Conservation (phyloP, 2,113 vertebrate species). For the Nematolebias whitei region DNA sequence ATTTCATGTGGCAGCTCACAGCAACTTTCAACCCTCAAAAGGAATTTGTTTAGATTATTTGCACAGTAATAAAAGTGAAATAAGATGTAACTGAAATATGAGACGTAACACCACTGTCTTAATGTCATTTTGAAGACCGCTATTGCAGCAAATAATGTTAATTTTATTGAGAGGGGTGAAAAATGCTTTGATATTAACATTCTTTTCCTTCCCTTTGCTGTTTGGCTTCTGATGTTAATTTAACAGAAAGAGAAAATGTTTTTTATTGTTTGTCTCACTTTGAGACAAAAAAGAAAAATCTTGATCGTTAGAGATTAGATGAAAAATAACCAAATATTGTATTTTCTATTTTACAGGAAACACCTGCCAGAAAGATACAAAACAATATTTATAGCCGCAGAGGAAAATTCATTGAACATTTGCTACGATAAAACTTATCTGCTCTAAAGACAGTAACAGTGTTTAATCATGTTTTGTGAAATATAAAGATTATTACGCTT, state of each 20-base stretch:
- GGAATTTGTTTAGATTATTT: background rate
- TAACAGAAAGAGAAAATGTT: background rate
- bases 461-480: slow-evolving; percentile 18
- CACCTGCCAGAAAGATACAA: background rate
- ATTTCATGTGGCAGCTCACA: background rate
- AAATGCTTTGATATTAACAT: slow-evolving; percentile 34
- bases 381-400: background rate
- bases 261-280: slow-evolving; percentile 23
- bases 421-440: background rate
- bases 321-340: slow-evolving; percentile 11
- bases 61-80: slow-evolving; percentile 10
- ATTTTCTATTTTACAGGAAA: slow-evolving; percentile 3
- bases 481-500: slow-evolving; percentile 3
- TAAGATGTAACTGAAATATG: slow-evolving; percentile 14
- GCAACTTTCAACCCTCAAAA: slow-evolving; percentile 2
- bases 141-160: slow-evolving; percentile 24
- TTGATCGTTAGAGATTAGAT: background rate
- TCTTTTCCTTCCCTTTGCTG: slow-evolving; percentile 18
- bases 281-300: slow-evolving; percentile 23
- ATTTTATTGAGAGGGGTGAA: slow-evolving; percentile 8
- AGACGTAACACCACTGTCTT: slow-evolving; percentile 1
- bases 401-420: too few species aligned
- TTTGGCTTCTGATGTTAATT: slow-evolving; percentile 25
- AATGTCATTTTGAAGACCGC: slow-evolving; percentile 43
- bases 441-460: slow-evolving; percentile 1